Conservation (phyloP, 1,140 invertebrate genomes). For the Leucophenga varia region DNA sequence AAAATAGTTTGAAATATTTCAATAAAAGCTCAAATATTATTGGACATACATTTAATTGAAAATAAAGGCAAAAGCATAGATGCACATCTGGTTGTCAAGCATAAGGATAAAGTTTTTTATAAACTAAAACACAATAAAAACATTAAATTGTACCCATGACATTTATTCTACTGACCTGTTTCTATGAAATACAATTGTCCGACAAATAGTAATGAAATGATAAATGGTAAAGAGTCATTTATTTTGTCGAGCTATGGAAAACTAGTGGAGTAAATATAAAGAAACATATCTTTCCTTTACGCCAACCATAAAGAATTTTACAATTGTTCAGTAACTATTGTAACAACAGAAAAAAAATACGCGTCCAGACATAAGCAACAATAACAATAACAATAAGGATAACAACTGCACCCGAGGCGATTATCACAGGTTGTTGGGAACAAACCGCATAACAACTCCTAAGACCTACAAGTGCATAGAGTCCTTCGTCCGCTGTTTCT, state of each 20-base stretch:
- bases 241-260: too few relatives aligned
- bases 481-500: too few relatives aligned
- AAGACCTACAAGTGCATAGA: neutral
- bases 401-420: constrained; percentile 36
- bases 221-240: constrained; percentile 32
- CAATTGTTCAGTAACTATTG: constrained; percentile 17
- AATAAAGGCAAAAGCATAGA: too few relatives aligned
- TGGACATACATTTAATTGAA: too few relatives aligned
- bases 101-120: constrained; percentile 28
- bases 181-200: constrained; percentile 30
- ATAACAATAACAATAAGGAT: constrained; percentile 15
- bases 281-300: too few relatives aligned
- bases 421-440: constrained; percentile 39
- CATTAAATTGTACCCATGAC: constrained; percentile 25
- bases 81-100: too few relatives aligned
- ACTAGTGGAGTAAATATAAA: too few relatives aligned
- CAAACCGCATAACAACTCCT: constrained; percentile 15
- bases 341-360: neutral
- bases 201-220: constrained; percentile 45
- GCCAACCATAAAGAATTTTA: too few relatives aligned
- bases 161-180: neutral
- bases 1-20: too few relatives aligned
- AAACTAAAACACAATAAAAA: constrained; percentile 22
- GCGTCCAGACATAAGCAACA: constrained; percentile 9
- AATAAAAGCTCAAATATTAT: too few relatives aligned